Conservation (phyloP, 2,888 invertebrate genomes). For the Dioctria linearis region DNA sequence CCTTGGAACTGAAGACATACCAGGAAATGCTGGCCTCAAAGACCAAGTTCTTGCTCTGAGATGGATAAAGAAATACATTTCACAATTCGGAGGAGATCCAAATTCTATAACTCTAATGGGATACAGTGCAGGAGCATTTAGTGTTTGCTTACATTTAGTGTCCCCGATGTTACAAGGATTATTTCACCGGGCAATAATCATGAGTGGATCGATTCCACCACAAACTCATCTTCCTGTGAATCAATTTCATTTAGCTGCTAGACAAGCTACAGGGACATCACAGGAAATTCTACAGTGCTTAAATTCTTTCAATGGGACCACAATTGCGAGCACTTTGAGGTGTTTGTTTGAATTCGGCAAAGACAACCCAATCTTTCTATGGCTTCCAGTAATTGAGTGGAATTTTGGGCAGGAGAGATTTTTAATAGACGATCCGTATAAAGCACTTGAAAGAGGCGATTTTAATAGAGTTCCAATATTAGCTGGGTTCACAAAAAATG, state of each 20-base stretch:
- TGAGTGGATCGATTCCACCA: constrained; percentile 71
- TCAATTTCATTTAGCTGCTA: constrained; percentile 71
- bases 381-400: constrained; percentile 72
- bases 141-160: constrained; percentile 67
- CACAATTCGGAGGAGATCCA: constrained; percentile 73
- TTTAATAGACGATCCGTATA: constrained; percentile 70
- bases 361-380: constrained; percentile 66
- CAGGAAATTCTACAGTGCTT: constrained; percentile 71
- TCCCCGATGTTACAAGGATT: constrained; percentile 68
- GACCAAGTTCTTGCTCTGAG: constrained; percentile 74
- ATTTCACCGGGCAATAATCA: constrained; percentile 73
- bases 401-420: constrained; percentile 72
- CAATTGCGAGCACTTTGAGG: constrained; percentile 60
- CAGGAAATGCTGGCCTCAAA: constrained; percentile 75
- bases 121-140: constrained; percentile 66
- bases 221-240: constrained; percentile 66
- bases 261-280: constrained; percentile 69
- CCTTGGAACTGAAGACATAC: constrained; percentile 72
- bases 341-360: constrained; percentile 63
- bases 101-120: constrained; percentile 73
- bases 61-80: constrained; percentile 73
- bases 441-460: constrained; percentile 68
- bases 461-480: constrained; percentile 72
- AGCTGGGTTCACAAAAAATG: constrained; percentile 72
- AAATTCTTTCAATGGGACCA: constrained; percentile 62